Base-by-base conservation (phyloP, 2,113 vertebrate genomes). In the Hiodon tergisus region DNA sequence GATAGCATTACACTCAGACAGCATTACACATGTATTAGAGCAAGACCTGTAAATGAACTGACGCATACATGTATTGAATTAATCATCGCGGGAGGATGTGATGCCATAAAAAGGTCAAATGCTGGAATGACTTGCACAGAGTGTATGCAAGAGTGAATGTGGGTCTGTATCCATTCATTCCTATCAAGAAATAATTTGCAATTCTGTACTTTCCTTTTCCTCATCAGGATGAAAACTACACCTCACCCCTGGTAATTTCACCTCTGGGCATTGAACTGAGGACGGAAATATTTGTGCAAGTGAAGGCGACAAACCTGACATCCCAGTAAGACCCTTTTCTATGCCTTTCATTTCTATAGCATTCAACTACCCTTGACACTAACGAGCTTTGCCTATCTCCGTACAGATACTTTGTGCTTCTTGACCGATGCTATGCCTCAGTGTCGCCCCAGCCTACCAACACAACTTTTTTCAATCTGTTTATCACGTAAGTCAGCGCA, bases 241-340 rank as follows among this genome's bases (percentile, higher is more conserved):
- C 66, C 31, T 77, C 17, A 14, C 82, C 81, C 17, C 74, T 90
- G 16, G 0, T 71, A 11, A 86, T 91, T 16, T 87, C 89, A 16
- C 0, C 31, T 0, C 50, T 62, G 59, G 90, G 90, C 51, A 69
- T 91, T 16, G 83, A 86, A 63, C 73, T 92, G 65, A 88, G 89
- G 79, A 88, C 85, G 16, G 69, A 51, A 0, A 79, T 93, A 8
- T 90, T 84, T 47, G 91, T 89, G 0, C 84, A 89, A 82, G 87
- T 93, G 70, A 90, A 84, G 67, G 90, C 90, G 71, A 88, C 79
- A 71, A 89, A 93, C 81, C 82, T 93, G 76, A 91, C 89, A 3
- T 80, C 82, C 53, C 87, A 87, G 89, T 90, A 86, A 87, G 87
- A 72, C 16, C 17, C 50, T 53, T 47, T 9, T 10, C n/a, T 50